These are phyloP conservation scores for Autographa gamma DNA, from an alignment of 2,888 invertebrate species.

Conservation along the genomic window DNA sequence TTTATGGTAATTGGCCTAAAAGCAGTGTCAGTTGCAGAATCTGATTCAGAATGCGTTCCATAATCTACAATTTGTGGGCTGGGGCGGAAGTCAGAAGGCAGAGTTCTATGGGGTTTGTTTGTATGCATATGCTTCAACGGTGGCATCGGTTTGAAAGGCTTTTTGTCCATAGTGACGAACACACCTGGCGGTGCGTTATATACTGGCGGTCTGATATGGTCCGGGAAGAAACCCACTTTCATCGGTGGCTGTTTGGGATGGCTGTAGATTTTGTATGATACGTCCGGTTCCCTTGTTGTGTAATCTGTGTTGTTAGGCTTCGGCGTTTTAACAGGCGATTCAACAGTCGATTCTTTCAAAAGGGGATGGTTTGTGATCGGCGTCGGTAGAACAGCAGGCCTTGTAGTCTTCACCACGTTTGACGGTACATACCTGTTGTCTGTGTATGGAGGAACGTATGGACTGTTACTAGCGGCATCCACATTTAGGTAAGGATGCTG, in stretches of 20 bases:
- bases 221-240: slow-evolving; percentile 76
- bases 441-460: slow-evolving; percentile 59
- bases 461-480: slow-evolving; percentile 54
- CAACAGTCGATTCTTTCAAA: slow-evolving; percentile 66
- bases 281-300: slow-evolving; percentile 70
- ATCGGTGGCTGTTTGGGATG: slow-evolving; percentile 64
- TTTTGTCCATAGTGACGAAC: slow-evolving; percentile 85
- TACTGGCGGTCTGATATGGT: slow-evolving; percentile 81
- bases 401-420: slow-evolving; percentile 73
- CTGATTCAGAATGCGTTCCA: slow-evolving; percentile 70
- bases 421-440: slow-evolving; percentile 70
- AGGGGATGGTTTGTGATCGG: slow-evolving; percentile 59
- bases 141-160: slow-evolving; percentile 86
- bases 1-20: slow-evolving; percentile 80
- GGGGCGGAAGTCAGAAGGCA: slow-evolving; percentile 79
- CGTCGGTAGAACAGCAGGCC: slow-evolving; percentile 78
- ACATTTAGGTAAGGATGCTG: slow-evolving; percentile 71
- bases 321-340: slow-evolving; percentile 59
- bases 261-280: slow-evolving; percentile 67
- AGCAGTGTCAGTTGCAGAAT: slow-evolving; percentile 72
- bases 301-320: slow-evolving; percentile 65
- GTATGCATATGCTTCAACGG: slow-evolving; percentile 75
- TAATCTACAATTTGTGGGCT: slow-evolving; percentile 82
- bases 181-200: slow-evolving; percentile 85
- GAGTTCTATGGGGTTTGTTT: slow-evolving; percentile 69